Conservation (phyloP, 2,888 invertebrate species). For the Ectemnius continuus region DNA sequence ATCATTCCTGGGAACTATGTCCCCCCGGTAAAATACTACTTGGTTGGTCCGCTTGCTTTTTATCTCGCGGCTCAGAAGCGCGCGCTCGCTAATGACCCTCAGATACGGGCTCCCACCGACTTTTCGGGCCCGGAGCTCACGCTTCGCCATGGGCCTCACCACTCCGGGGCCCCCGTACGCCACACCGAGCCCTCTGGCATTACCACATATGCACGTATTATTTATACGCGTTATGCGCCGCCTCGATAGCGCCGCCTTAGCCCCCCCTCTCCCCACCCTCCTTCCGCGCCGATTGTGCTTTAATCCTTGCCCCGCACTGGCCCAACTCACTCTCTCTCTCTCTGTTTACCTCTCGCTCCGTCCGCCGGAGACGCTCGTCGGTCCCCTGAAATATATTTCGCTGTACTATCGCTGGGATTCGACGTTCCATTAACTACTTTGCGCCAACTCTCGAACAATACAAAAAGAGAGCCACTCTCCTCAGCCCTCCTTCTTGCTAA, state of each 20-base stretch:
- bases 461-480: background rate
- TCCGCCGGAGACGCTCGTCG: background rate
- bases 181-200: slow-evolving; percentile 16
- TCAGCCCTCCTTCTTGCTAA: too few relatives aligned
- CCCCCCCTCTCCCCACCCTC: background rate
- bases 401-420: slow-evolving; percentile 9
- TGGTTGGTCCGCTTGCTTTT: slow-evolving; percentile 69
- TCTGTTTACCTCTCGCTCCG: background rate
- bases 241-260: slow-evolving; percentile 5
- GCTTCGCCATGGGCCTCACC: slow-evolving; percentile 32
- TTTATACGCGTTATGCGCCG: slow-evolving; percentile 8
- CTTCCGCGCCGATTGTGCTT: background rate
- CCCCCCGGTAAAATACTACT: slow-evolving; percentile 63
- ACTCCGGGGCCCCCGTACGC: slow-evolving; percentile 44
- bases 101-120: slow-evolving; percentile 64
- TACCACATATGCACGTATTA: slow-evolving; percentile 7
- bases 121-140: slow-evolving; percentile 46
- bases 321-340: background rate
- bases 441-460: slow-evolving; percentile 1
- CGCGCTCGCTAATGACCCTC: slow-evolving; percentile 73
- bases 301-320: background rate
- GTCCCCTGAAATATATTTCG: background rate
- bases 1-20: slow-evolving; percentile 71
- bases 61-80: slow-evolving; percentile 71
- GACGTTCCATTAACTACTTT: slow-evolving; percentile 8